Base-by-base conservation (phyloP, 2,888 invertebrate genomes). In the Sycophila texana region DNA sequence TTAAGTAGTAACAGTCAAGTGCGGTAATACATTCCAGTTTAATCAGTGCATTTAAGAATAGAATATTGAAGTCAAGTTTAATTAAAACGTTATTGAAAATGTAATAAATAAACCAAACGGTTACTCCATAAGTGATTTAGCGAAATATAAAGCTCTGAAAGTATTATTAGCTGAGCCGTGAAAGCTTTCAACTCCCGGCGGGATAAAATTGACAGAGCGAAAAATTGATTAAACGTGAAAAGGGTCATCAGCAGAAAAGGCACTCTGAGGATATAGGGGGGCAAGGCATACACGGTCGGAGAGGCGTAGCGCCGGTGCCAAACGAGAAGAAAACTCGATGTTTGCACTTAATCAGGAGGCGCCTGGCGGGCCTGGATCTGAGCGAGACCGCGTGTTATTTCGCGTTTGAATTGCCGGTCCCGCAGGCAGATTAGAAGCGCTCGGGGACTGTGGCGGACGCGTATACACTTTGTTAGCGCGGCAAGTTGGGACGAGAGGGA, bases 271-370 rank as follows among this genome's bases (percentile, higher is more conserved):
- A 3, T n/a, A n/a, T n/a, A n/a, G n/a, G n/a, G 14, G 53, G 16
- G n/a, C 14, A 14, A n/a, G 53, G 53, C 14, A 53, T 4, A n/a
- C 53, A n/a, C 53, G 16, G 53, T 10, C 53, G 53, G 16, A 4
- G 53, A n/a, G 14, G 53, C 53, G 53, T 12, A 14, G 30, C 30
- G 30, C 61, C 26, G 26, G 53, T 57, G 63, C n/a, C 14, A 49
- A 39, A 22, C 58, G 58, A 66, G 61, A 1, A 16, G 18, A 30
- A 72, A 51, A 58, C 61, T 75, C 51, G 68, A 60, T 68, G 75
- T 75, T 68, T 74, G 72, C 73, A 47, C 73, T 73, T 68, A 78
- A 78, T 74, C 60, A 78, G 18, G 55, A 68, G 51, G 57, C 26
- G 49, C 65, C 39, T 26, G 18, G 30, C 61, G 49, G 22, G 30